Conservation (phyloP, 2,797 vertebrate species). For the Enteromius anoplus region DNA sequence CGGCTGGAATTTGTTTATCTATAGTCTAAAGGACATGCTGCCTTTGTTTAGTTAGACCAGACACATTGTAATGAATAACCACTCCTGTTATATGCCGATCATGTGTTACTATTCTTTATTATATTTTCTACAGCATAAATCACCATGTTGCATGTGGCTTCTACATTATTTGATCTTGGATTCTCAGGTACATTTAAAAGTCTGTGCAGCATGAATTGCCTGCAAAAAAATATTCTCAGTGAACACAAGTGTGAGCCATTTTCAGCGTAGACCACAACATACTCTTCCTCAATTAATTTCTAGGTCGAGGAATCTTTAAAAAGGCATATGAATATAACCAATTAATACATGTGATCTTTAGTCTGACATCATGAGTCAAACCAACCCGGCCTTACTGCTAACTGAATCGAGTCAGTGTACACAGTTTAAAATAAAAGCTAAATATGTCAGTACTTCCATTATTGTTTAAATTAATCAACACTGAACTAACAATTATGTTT, state of each 20-base stretch:
- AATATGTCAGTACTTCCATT: not conserved
- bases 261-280: slow-evolving; percentile 17
- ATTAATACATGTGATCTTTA: not conserved
- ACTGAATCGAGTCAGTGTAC: not conserved
- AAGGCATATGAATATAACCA: not conserved
- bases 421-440: not conserved
- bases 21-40: slow-evolving; percentile 63
- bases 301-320: not conserved
- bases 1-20: slow-evolving; percentile 59
- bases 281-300: not conserved
- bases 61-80: slow-evolving; percentile 62
- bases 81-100: slow-evolving; percentile 20
- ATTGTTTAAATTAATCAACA: not conserved
- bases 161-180: not conserved
- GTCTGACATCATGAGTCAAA: not conserved
- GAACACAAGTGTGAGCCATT: slow-evolving; percentile 29
- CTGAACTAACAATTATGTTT: not conserved
- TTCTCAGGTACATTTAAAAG: not conserved
- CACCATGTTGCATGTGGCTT: slow-evolving; percentile 8
- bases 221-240: not conserved
- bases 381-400: not conserved
- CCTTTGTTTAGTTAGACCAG: slow-evolving; percentile 61
- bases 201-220: not conserved
- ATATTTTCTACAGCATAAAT: not conserved
- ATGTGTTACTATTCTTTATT: not conserved